phyloP scores from a whole-genome alignment of 92 coral and sea anemone genomes.

The Chrysogorgia sp. region DNA sequence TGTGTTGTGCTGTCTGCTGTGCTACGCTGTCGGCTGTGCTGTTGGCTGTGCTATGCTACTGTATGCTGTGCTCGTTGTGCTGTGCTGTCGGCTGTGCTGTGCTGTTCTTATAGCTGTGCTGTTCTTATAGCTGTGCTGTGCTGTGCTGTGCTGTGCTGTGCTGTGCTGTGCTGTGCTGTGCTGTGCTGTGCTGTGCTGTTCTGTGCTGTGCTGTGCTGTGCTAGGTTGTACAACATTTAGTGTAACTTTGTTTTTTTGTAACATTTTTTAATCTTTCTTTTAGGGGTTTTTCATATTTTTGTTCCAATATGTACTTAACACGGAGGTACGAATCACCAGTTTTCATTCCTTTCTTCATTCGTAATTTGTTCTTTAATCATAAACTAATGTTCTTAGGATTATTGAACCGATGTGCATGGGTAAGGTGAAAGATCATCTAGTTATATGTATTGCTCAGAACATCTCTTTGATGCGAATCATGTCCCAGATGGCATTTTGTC shows the following conservation, averaged over 20 bases:
- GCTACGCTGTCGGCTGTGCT: not conserved
- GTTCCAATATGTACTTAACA: conserved; percentile 39
- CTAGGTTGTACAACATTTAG: not conserved
- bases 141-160: not conserved
- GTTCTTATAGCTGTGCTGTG: not conserved
- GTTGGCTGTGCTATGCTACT: not conserved
- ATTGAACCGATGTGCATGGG: not conserved
- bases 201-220: too few species aligned
- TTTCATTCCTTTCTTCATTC: not conserved
- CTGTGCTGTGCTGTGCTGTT: too few species aligned
- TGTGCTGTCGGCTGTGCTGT: not conserved
- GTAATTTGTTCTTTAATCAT: not conserved
- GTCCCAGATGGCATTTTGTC: too few species aligned
- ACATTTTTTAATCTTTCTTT: not conserved
- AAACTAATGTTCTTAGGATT: not conserved
- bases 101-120: not conserved
- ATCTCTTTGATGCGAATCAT: too few species aligned
- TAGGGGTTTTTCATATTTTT: conserved; percentile 43
- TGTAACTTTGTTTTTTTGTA: not conserved
- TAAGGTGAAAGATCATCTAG: too few species aligned
- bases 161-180: not conserved
- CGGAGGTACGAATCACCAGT: conserved; percentile 7
- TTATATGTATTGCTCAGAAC: too few species aligned
- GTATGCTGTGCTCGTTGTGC: not conserved
- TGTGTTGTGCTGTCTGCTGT: not conserved